Evolutionary conservation across 2,113 vertebrate species (phyloP), one percentile per base, ranked within the genome.

Genomic region (Cairina moschata): DNA sequence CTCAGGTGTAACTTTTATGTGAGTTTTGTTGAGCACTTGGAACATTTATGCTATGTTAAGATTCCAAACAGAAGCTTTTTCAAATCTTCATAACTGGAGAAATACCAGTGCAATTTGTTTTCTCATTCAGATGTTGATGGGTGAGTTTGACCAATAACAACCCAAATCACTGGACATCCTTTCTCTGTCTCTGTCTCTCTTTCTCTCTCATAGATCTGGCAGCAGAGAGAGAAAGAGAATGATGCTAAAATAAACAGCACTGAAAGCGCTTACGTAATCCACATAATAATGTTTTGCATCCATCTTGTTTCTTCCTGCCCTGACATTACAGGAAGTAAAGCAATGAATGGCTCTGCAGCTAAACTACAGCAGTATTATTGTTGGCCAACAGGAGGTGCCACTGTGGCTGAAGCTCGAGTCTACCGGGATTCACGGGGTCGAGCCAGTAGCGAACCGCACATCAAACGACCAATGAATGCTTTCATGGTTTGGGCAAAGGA

Each of bases 401-500:
- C 99, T 96, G 98, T 99, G 96, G 98, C 99, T 48, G 99, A 99
- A 98, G 99, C 99, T 3, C 98, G 99, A 85, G 99, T 99, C 94
- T 99, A 99, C 98, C 98, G 99, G 98, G 99, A 99, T 96, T 97
- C 99, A 29, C 97, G 99, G 69, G 99, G 99, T 91, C 98, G 99
- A 44, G 99, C 99, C 98, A 99, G 96, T 97, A 99, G 98, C 18
- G 99, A 99, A 96, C 99, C 99, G 25, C 99, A 99, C 98, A 99
- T 99, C 98, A 99, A 99, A 96, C 98, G 99, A 97, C 99, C 99
- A 96, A 99, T 99, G 99, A 99, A 99, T 71, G 99, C 99, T 46
- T 99, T 99, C 98, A 99, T 99, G 99, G 99, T 99, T 97, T 99
- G 99, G 99, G 99, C 99, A 62, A 99, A 99, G 96, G 99, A 99